These are phyloP conservation scores for Lithophane socia DNA, from an alignment of 2,888 invertebrate species.

Conservation along the genomic window DNA sequence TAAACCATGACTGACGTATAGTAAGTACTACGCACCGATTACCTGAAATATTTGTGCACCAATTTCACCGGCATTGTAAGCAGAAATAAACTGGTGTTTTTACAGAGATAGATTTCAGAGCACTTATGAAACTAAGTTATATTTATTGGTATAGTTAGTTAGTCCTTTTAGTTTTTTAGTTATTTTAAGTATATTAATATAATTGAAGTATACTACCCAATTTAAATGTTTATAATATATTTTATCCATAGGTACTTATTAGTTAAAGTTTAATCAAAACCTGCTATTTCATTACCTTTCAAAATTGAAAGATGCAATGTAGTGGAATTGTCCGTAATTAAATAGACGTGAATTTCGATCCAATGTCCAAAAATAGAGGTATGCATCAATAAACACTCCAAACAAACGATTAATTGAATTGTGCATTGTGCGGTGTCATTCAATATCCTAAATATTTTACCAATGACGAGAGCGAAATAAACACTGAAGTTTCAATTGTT, in stretches of 20 bases:
- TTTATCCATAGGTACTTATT: too few species aligned
- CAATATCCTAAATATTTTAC: background rate
- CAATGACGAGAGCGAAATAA: background rate
- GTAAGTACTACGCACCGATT: background rate
- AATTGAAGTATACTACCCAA: too few species aligned
- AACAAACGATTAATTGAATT: background rate
- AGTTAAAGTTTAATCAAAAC: background rate
- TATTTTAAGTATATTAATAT: too few species aligned
- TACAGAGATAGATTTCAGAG: background rate
- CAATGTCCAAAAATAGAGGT: background rate
- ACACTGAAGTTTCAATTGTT: background rate
- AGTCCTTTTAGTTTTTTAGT: too few species aligned
- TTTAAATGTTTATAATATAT: too few species aligned
- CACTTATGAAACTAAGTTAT: background rate
- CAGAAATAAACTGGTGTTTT: background rate
- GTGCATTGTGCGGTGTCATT: constrained; percentile 10
- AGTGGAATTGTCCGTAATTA: background rate
- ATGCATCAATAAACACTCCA: background rate
- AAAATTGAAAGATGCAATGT: constrained; percentile 9
- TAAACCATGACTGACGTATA: background rate
- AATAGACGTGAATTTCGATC: background rate
- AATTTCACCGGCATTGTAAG: background rate
- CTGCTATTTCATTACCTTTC: background rate
- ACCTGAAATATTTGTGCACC: background rate
- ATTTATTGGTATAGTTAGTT: too few species aligned